These are phyloP conservation scores for Charadrius vociferus DNA, from an alignment of 2,113 vertebrate genomes.

Conservation along the genomic window DNA sequence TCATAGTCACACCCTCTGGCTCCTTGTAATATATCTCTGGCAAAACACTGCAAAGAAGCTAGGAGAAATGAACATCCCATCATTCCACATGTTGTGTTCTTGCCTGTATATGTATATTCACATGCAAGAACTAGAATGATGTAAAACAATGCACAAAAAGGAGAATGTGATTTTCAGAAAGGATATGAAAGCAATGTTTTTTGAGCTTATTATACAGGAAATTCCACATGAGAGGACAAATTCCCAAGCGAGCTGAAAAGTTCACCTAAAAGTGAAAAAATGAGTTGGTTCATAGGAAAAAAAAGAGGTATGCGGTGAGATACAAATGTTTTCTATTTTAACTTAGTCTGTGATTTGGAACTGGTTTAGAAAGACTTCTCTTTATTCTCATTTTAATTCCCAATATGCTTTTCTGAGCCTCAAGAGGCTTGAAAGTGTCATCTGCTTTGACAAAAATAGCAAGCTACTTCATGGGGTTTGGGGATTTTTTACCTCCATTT, in stretches of 20 bases:
- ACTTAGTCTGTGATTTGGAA: background rate
- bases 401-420: background rate
- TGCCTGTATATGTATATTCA: background rate
- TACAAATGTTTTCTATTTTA: background rate
- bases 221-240: background rate
- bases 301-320: background rate
- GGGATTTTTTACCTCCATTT: background rate
- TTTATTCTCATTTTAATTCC: background rate
- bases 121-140: background rate
- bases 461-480: background rate
- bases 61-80: background rate
- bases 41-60: background rate
- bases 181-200: background rate
- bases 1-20: background rate
- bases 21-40: background rate
- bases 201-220: background rate
- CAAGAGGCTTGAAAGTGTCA: background rate
- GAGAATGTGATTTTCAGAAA: background rate
- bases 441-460: constrained; percentile 14
- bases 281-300: background rate
- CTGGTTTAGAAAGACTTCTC: background rate
- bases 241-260: background rate
- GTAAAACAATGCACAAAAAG: background rate
- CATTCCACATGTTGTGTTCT: background rate
- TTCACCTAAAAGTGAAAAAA: background rate